Base-by-base conservation (phyloP, 2,797 vertebrate genomes). In the Corythornis leucogaster region DNA sequence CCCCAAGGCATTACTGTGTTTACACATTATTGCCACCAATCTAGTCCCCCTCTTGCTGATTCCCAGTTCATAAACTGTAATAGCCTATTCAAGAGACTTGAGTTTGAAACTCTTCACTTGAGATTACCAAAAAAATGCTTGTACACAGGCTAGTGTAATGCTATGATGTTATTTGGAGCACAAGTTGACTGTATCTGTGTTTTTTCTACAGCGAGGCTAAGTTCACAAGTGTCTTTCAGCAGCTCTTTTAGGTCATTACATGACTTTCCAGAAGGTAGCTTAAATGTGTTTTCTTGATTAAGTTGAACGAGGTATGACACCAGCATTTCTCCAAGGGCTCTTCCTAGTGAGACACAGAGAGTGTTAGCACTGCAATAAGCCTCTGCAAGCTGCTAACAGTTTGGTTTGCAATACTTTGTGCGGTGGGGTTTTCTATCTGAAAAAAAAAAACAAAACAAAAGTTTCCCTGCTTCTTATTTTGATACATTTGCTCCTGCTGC, bases 141-240 rank as follows among this genome's bases (percentile, higher is more conserved):
- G 31, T 80, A 62, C 33, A 28, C n/a, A 46, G 38, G 53, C 15
- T 20, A 15, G 48, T 1, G 2, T 19, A 33, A 31, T 15, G 18
- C 66, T n/a, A 0, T 0, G 1, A 5, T 33, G 18, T 38, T 51
- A 9, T 50, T 21, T 25, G 45, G 20, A 1, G 2, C 2, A 0
- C 3, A 25, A 43, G 16, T 31, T 71, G 45, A 6, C 26, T 70
- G 40, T 80, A 16, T 58, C 16, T 35, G 45, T 59, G 42, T 82
- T 73, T 58, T 40, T 55, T 81, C n/a, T 69, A 7, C 42, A 26
- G 63, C 11, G 30, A 75, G 22, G 24, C 8, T 6, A 51, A 83
- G 25, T 63, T 85, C 21, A 8, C 30, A 51, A 33, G 19, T 59
- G 48, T 80, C 88, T 63, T 90, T 84, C 78, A 85, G 45, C 74